A percentile compares a stretch with the other conserved stretches of the same genome.
Conservation (phyloP, 2,113 vertebrate species). For the Tautogolabrus adspersus region DNA sequence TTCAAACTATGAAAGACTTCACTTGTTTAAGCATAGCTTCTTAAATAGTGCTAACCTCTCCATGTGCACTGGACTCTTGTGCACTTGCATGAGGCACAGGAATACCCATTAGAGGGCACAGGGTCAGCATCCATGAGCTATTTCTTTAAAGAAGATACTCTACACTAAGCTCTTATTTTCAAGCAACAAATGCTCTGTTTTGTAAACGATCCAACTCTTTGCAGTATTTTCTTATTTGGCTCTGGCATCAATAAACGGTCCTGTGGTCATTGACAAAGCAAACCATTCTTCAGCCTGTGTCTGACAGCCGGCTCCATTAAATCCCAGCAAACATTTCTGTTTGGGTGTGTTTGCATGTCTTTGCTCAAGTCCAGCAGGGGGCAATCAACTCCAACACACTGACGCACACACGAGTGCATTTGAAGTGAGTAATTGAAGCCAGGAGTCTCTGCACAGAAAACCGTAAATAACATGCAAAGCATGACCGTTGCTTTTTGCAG, state of each 20-base stretch:
- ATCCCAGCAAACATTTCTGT: slow-evolving; percentile 36
- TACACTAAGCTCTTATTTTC: not conserved
- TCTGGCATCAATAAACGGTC: not conserved
- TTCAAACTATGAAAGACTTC: not conserved
- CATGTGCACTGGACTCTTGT: not conserved
- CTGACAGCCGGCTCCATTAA: slow-evolving; percentile 14
- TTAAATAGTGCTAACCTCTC: not conserved
- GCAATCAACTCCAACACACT: slow-evolving; percentile 54
- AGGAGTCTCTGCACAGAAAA: slow-evolving; percentile 23
- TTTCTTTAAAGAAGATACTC: not conserved
- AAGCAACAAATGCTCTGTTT: not conserved
- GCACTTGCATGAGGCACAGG: not conserved
- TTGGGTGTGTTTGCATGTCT: slow-evolving; percentile 38
- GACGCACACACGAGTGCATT: slow-evolving; percentile 27
- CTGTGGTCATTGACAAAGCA: slow-evolving; percentile 38
- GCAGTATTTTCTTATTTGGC: slow-evolving; percentile 1
- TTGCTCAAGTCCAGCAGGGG: slow-evolving; percentile 71
- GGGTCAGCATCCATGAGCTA: not conserved
- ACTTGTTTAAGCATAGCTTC: not conserved
- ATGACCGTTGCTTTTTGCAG: slow-evolving; percentile 6
- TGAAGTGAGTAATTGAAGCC: slow-evolving; percentile 36
- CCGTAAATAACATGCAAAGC: slow-evolving; percentile 24
- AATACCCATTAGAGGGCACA: not conserved
- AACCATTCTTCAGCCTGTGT: slow-evolving; percentile 7
- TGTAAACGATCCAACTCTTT: not conserved